Percentiles rank a stretch among this genome's conserved stretches.
phyloP scores from a whole-genome alignment of 2,113 vertebrate genomes.

The Engraulis encrasicolus region DNA sequence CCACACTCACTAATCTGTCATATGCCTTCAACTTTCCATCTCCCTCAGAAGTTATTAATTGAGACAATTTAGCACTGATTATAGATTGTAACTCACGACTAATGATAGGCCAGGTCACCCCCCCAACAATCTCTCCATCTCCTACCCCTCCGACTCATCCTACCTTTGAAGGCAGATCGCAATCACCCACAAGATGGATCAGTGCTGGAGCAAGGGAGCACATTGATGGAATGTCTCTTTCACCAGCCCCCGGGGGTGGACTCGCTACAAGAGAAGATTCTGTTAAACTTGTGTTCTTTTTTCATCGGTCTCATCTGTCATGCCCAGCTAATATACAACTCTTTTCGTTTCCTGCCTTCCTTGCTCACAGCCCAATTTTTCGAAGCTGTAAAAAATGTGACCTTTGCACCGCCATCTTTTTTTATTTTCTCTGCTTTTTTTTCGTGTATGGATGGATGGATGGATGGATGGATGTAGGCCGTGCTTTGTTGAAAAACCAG shows the following conservation, averaged over 20 bases:
- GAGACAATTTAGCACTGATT: conserved; percentile 68
- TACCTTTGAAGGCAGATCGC: conserved; percentile 67
- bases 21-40: conserved; percentile 62
- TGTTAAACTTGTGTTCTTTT: conserved; percentile 38
- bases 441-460: too few species aligned
- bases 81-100: conserved; percentile 65
- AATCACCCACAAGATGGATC: conserved; percentile 64
- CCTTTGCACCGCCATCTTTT: neutral
- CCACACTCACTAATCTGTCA: too few species aligned
- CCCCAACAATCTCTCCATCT: neutral
- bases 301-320: conserved; percentile 35
- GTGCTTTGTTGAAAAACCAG: too few species aligned
- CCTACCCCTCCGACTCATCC: neutral
- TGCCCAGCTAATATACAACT: conserved; percentile 17
- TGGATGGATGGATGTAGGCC: too few species aligned
- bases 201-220: conserved; percentile 50
- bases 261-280: conserved; percentile 46
- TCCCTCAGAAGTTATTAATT: conserved; percentile 67
- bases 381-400: neutral
- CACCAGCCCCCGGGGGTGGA: conserved; percentile 41
- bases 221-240: conserved; percentile 57
- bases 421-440: neutral
- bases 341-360: conserved; percentile 16
- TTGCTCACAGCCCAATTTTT: conserved; percentile 6
- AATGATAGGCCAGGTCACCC: conserved; percentile 66